Conservation (phyloP, 1,140 invertebrate species). For the Planococcus citri region DNA sequence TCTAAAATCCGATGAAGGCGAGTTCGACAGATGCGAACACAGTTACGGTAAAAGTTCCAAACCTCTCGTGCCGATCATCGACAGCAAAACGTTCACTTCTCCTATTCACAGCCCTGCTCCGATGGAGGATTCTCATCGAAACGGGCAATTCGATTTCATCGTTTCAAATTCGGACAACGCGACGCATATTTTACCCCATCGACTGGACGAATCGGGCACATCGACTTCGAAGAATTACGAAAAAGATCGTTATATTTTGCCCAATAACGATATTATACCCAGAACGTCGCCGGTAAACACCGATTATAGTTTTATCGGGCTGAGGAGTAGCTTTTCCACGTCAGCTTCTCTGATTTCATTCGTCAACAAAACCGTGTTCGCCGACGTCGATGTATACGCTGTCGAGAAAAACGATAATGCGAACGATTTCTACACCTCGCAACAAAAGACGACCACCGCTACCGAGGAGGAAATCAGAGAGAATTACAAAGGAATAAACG, state of each 20-base stretch:
- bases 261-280: slow-evolving; percentile 1
- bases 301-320: neutral
- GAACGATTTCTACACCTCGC: neutral
- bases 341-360: neutral
- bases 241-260: neutral
- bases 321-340: neutral
- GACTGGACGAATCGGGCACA: neutral
- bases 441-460: slow-evolving; percentile 13
- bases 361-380: slow-evolving; percentile 10
- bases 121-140: neutral
- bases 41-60: slow-evolving; percentile 3
- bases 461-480: slow-evolving; percentile 11
- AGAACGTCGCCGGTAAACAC: neutral
- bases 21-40: neutral
- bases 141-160: slow-evolving; percentile 10
- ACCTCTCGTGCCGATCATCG: neutral
- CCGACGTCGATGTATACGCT: neutral
- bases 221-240: neutral
- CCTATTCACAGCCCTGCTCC: neutral
- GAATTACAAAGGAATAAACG: slow-evolving; percentile 16
- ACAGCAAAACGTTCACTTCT: neutral
- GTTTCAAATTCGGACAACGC: slow-evolving; percentile 15
- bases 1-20: neutral
- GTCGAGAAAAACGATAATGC: neutral
- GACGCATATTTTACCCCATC: slow-evolving; percentile 10